These are phyloP conservation scores for Mythimna lalbum DNA, from an alignment of 2,888 invertebrate species.

Conservation along the genomic window DNA sequence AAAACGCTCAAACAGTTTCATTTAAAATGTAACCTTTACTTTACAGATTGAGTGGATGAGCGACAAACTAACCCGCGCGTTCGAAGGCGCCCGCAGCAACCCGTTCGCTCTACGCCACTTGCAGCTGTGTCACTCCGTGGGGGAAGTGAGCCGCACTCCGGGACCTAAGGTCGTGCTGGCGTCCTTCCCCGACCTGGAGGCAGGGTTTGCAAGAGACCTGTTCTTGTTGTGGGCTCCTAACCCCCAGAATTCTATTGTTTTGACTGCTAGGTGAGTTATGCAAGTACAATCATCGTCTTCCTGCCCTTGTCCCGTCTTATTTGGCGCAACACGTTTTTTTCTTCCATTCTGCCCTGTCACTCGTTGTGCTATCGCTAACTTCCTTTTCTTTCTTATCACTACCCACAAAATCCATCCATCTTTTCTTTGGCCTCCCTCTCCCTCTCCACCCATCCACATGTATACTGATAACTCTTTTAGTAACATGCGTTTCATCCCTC, in stretches of 20 bases:
- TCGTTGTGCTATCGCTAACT: no score
- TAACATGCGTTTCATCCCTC: no score
- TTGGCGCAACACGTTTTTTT: no score
- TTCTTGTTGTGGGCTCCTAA: constrained; percentile 98
- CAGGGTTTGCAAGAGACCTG: constrained; percentile 98
- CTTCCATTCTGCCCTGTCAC: no score
- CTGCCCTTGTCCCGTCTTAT: no score
- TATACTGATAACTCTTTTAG: no score
- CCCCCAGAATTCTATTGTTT: constrained; percentile 97
- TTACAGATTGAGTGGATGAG: constrained; percentile 99
- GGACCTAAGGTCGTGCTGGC: constrained; percentile 97
- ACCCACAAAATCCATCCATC: no score
- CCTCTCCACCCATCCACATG: no score
- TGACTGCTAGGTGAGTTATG: constrained; percentile 94
- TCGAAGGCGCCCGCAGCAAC: constrained; percentile 97
- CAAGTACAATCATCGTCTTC: no score
- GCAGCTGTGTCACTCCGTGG: constrained; percentile 97
- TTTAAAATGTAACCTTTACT: neutral
- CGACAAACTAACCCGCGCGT: constrained; percentile 98
- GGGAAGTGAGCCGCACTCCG: constrained; percentile 94
- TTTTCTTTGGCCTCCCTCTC: no score
- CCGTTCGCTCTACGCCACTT: constrained; percentile 99
- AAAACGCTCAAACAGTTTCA: neutral
- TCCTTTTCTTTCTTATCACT: no score
- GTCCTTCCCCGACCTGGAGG: constrained; percentile 98